These are phyloP conservation scores for Hippocampus kuda DNA, from an alignment of 2,797 vertebrate species.

Conservation along the genomic window DNA sequence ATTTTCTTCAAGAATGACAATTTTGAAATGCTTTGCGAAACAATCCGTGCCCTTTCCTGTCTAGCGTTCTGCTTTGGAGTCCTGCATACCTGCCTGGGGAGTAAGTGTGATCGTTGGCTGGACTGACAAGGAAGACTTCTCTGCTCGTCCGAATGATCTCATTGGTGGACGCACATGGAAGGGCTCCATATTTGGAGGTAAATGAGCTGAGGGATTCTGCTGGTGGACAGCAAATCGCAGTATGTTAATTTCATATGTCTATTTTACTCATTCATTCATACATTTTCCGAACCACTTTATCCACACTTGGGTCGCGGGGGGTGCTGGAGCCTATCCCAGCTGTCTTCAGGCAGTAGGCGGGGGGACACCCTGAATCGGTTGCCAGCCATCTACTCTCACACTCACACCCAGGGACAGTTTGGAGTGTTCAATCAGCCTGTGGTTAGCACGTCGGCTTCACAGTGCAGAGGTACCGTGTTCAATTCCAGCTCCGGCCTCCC, in stretches of 20 bases:
- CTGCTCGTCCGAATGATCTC: conserved; percentile 77
- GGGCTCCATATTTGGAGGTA: conserved; percentile 86
- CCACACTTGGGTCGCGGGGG: too few relatives aligned
- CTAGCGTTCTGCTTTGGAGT: conserved; percentile 83
- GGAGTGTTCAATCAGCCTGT: too few relatives aligned
- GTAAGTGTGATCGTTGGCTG: conserved; percentile 83
- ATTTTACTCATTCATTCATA: too few relatives aligned
- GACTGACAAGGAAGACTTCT: conserved; percentile 74
- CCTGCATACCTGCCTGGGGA: conserved; percentile 82
- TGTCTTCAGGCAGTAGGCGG: too few relatives aligned
- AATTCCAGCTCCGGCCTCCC: too few relatives aligned
- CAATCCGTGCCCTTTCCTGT: not conserved
- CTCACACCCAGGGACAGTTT: too few relatives aligned
- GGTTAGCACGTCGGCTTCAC: too few relatives aligned
- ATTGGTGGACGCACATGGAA: conserved; percentile 86
- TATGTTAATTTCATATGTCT: not conserved
- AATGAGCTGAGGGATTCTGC: conserved; percentile 5
- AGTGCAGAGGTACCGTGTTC: too few relatives aligned
- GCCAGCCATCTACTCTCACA: too few relatives aligned
- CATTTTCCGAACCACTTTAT: too few relatives aligned
- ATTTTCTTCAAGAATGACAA: not conserved
- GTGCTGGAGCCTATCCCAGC: too few relatives aligned
- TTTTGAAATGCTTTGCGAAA: not conserved
- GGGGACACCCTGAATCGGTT: too few relatives aligned
- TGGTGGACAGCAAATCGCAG: not conserved